Base-by-base conservation (phyloP, 2,113 vertebrate species). In the Dasypus novemcinctus region DNA sequence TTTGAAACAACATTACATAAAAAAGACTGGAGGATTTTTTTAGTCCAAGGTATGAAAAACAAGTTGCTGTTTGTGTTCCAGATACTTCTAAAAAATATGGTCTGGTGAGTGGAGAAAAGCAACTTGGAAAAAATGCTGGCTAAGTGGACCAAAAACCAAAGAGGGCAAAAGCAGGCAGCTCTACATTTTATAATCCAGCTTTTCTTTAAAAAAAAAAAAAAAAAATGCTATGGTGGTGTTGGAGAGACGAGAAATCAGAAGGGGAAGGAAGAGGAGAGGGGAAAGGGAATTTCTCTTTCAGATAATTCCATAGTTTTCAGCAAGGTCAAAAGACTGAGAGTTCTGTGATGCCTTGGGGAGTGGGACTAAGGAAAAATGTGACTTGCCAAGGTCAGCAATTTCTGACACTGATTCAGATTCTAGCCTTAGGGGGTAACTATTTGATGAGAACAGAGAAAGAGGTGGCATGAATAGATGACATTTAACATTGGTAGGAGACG, bases 311-410 rank as follows among this genome's bases (percentile, higher is more conserved):
- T 76, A 63, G 84, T 90, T 97, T 96, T 84, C 95, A 90, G 91
- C 93, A 92, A 95, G 96, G 95, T 96, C 93, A 94, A 87, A 94
- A 95, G 91, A 84, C 91, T 49, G 74, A 78, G 96, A 71, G 79
- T 59, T 36, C 69, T 68, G 31, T 9, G 69, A 72, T 61, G 76
- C 92, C 81, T 90, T 80, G 75, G 87, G 95, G 93, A 96, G 64
- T 4, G 63, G 69, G 82, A 18, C 74, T 69, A 38, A 94, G 78
- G 75, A 79, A 94, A 57, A 95, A 91, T 33, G 63, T 61, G 69
- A 89, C 86, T 69, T 52, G 74, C 83, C 89, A 80, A 95, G 78
- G 89, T 94, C 94, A 86, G 79, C 31, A 3, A 20, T 91, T 93
- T 90, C 85, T 93, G 94, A 96, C 96, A 95, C 43, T 49, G 54